Conservation (phyloP, 2,888 invertebrate genomes). For the Pandemis heparana region DNA sequence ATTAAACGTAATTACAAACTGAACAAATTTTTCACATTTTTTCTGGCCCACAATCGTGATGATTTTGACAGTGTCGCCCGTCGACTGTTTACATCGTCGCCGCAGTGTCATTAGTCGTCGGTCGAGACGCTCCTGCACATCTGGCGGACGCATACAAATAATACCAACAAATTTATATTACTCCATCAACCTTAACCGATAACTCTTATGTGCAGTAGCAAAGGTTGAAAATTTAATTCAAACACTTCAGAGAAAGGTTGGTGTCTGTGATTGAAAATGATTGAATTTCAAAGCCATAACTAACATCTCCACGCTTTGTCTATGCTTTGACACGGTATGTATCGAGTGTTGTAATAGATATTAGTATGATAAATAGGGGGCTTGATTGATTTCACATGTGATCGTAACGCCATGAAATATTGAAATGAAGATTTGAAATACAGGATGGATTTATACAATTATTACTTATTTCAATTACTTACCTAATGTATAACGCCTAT, state of each 20-base stretch:
- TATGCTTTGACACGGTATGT: constrained; percentile 50
- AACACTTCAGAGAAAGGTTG: not conserved
- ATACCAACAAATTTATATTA: constrained; percentile 39
- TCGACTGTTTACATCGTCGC: constrained; percentile 81
- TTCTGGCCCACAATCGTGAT: constrained; percentile 62
- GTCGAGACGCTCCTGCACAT: constrained; percentile 69
- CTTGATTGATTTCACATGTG: constrained; percentile 33
- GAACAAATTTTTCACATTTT: constrained; percentile 61
- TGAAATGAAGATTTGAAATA: constrained; percentile 1
- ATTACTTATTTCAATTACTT: not conserved
- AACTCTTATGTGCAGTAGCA: not conserved
- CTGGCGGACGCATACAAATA: constrained; percentile 70
- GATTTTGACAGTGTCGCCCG: constrained; percentile 74
- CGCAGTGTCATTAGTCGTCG: constrained; percentile 80
- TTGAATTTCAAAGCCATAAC: constrained; percentile 66
- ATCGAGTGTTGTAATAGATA: constrained; percentile 47
- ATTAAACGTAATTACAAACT: constrained; percentile 48
- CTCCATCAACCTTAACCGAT: not conserved
- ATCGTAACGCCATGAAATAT: constrained; percentile 28
- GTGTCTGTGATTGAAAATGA: constrained; percentile 58
- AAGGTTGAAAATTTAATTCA: constrained; percentile 42
- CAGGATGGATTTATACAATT: not conserved
- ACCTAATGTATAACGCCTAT: not conserved
- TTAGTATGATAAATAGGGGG: constrained; percentile 45
- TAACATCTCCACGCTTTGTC: constrained; percentile 53